These are phyloP conservation scores for Oasisia sp. DNA, from an alignment of 2,888 invertebrate species.

Conservation along the genomic window DNA sequence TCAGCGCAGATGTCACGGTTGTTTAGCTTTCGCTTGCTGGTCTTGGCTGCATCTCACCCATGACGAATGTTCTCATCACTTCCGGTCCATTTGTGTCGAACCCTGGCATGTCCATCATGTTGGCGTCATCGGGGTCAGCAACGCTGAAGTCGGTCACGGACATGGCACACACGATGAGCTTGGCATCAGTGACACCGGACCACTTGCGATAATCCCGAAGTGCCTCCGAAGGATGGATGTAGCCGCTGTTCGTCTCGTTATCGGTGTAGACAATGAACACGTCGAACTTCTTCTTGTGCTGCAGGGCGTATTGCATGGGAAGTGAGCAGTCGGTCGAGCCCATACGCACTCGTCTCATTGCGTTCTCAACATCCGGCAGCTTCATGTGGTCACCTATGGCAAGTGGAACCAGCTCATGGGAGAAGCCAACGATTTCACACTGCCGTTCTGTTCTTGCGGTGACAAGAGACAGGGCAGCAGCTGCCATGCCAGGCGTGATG, in stretches of 20 bases:
- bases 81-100: slow-evolving; percentile 65
- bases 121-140: too few relatives aligned
- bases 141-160: too few relatives aligned
- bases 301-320: slow-evolving; percentile 72
- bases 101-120: slow-evolving; percentile 46
- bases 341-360: slow-evolving; percentile 38
- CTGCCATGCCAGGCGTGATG: slow-evolving; percentile 70
- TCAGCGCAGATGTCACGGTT: too few relatives aligned
- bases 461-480: slow-evolving; percentile 65
- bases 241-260: slow-evolving; percentile 67
- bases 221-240: slow-evolving; percentile 68
- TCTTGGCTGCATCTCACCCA: too few relatives aligned
- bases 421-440: slow-evolving; percentile 48
- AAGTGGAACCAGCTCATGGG: slow-evolving; percentile 42
- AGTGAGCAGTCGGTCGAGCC: slow-evolving; percentile 53
- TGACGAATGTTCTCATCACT: slow-evolving; percentile 47
- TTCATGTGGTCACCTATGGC: slow-evolving; percentile 40
- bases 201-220: slow-evolving; percentile 72
- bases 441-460: slow-evolving; percentile 36
- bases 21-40: too few relatives aligned
- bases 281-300: slow-evolving; percentile 40
- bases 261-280: too few relatives aligned
- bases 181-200: slow-evolving; percentile 54
- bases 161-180: too few relatives aligned
- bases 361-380: slow-evolving; percentile 41